Evolutionary conservation across 2,888 invertebrate species (phyloP), one percentile per base, ranked within the genome.

Genomic region (Metellina segmentata): DNA sequence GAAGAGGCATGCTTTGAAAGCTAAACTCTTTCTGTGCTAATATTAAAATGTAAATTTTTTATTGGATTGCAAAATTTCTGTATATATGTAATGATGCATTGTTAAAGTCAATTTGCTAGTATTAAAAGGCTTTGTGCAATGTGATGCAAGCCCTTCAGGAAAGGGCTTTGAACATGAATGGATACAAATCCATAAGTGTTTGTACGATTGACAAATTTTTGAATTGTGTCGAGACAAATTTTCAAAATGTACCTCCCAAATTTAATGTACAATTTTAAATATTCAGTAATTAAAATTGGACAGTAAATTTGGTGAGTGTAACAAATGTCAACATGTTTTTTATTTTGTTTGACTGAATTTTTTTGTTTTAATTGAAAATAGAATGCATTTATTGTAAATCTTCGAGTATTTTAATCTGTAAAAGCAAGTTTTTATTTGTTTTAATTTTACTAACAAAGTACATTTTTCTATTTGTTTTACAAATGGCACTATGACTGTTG

Each of bases 11-110:
- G 81, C 88, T 92, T 53, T 51, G 53, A 70, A 78, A 87, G 87
- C 87, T 91, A 77, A 19, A 72, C 86, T 81, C 86, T 81, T 81
- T 87, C 71, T 82, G 87, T 91, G 91, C 87, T 91, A 86, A 87
- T 82, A 83, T 81, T 51, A 13, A 83, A 89, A 34, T 71, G 77
- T 53, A 71, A 78, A 83, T 52, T 77, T 83, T 82, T 89, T 83
- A 70, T 83, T 87, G 69, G 69, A 85, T 77, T 69, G 49, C 74
- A 69, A 20, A 75, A 75, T 34, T 85, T 74, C 48, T 79, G 53
- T 61, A 20, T 79, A 53, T 79, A 79, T 61, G 53, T 77, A 77
- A 77, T 61, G n/a, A 61, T 79, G 79, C 61, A 79, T 79, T 79
- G 53, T 19, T 79, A 34, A 16, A 61, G 13, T 79, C 79, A 34